Percentiles rank a stretch among this genome's conserved stretches.
phyloP scores from a whole-genome alignment of 2,888 invertebrate species.

The Caenorhabditis sinica region DNA sequence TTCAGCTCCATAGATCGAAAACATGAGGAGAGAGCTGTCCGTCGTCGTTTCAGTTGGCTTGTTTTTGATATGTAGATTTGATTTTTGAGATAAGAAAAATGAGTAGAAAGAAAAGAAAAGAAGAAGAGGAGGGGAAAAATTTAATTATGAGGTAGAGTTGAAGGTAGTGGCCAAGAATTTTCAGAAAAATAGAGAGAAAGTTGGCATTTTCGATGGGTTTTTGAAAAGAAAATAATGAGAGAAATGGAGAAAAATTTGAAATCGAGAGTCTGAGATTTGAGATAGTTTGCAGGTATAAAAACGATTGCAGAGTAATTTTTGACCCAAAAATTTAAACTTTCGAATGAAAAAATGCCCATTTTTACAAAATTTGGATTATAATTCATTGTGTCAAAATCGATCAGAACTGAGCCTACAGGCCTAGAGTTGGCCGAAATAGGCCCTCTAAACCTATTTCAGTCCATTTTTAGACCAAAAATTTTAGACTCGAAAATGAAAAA shows the following conservation, averaged over 20 bases:
- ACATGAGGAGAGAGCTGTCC: neutral
- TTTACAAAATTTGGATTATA: too few relatives aligned
- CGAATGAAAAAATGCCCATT: too few relatives aligned
- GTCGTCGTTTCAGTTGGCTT: slow-evolving; percentile 6
- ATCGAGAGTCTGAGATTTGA: too few relatives aligned
- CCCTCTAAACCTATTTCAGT: too few relatives aligned
- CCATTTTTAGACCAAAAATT: too few relatives aligned
- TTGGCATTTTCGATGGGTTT: neutral
- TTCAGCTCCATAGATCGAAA: slow-evolving; percentile 32
- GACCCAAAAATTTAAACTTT: too few relatives aligned
- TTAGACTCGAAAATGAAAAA: too few relatives aligned
- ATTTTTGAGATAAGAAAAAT: slow-evolving; percentile 3
- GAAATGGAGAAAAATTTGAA: neutral
- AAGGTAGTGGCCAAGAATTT: neutral
- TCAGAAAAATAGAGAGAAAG: neutral
- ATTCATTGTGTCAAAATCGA: too few relatives aligned
- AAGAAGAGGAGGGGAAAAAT: neutral
- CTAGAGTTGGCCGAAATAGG: too few relatives aligned
- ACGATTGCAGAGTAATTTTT: too few relatives aligned
- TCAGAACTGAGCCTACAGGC: too few relatives aligned
- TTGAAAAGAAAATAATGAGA: neutral
- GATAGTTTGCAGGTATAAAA: too few relatives aligned
- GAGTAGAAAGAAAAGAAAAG: neutral
- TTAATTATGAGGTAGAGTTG: slow-evolving; percentile 16
- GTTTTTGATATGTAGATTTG: slow-evolving; percentile 24